Conservation (phyloP, 2,888 invertebrate genomes). For the Cheilosia urbana region DNA sequence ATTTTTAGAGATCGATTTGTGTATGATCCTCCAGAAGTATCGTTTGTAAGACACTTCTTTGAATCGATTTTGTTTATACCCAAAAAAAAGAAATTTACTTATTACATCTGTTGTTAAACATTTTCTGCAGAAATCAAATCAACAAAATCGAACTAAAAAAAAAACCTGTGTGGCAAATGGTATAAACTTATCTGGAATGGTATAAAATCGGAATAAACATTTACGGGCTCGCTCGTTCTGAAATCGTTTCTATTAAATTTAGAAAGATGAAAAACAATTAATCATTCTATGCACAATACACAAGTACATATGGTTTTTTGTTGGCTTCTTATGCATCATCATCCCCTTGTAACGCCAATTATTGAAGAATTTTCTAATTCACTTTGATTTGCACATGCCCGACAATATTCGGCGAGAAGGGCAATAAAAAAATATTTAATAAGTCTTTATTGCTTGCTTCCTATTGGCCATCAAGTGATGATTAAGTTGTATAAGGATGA, state of each 20-base stretch:
- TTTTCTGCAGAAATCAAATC: constrained; percentile 27
- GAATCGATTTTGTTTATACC: neutral
- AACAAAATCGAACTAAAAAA: neutral
- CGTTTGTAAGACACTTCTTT: constrained; percentile 7
- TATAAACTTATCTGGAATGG: constrained; percentile 63
- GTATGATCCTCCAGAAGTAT: constrained; percentile 47
- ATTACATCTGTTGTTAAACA: constrained; percentile 59
- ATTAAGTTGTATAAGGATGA: constrained; percentile 59
- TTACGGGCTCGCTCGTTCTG: constrained; percentile 4
- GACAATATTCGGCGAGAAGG: constrained; percentile 29
- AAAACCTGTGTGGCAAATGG: constrained; percentile 21
- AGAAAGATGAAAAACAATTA: constrained; percentile 53
- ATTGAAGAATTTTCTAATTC: constrained; percentile 55
- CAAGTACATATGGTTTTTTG: constrained; percentile 31
- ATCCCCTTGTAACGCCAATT: constrained; percentile 45
- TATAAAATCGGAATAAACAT: constrained; percentile 35
- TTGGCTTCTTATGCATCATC: constrained; percentile 1
- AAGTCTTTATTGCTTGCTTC: constrained; percentile 57
- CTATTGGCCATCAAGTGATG: constrained; percentile 65
- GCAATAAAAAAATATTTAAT: constrained; percentile 54
- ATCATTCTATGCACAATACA: constrained; percentile 30
- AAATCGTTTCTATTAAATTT: constrained; percentile 54
- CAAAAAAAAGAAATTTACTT: neutral
- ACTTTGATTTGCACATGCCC: constrained; percentile 66
- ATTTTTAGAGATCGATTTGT: constrained; percentile 55